Base-by-base conservation (phyloP, 2,797 vertebrate genomes). In the Rhadinocentrus ornatus region DNA sequence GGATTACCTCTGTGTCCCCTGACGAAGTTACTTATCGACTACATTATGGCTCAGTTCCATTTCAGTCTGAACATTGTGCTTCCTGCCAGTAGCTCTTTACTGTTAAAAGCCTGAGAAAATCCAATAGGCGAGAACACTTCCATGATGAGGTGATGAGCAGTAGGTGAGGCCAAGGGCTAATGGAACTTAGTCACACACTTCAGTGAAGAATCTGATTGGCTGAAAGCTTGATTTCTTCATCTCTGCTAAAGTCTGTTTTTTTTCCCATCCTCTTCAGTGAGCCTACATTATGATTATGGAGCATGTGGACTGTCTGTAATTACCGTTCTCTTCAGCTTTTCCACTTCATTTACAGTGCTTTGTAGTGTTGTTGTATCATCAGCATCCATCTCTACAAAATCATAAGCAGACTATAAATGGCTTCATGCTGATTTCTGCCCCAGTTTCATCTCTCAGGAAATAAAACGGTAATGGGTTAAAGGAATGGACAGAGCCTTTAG, bases 1-100 rank as follows among this genome's bases (percentile, higher is more conserved):
- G 44, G 86, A 91, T 90, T 57, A 78, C 32, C 65, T 70, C 52
- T 67, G 69, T 62, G 75, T 62, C 76, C 75, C 55, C 34, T 44
- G 39, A 83, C 75, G 62, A 26, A 64, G 73, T 83, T 82, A 82
- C 78, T 67, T 88, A 91, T 87, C 26, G 78, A 89, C 86, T 70
- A n/a, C 88, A 88, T 91, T 84, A 91, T 85, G 86, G 78, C 83
- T 80, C 71, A 52, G 69, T 89, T 91, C 84, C 84, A 83, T 85
- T 88, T 84, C 70, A 65, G 73, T 77, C 80, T 70, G 62, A 86
- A 81, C 85, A 76, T 81, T 82, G 32, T 65, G 70, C 75, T 77
- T 86, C 73, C 73, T 77, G 66, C 66, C 63, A 39, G 75, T 18
- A 73, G 80, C 82, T 73, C 78, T 84, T 80, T 59, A 50, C 73